Base-by-base conservation (phyloP, 2,113 vertebrate species). In the Cephalopholis sonnerati region DNA sequence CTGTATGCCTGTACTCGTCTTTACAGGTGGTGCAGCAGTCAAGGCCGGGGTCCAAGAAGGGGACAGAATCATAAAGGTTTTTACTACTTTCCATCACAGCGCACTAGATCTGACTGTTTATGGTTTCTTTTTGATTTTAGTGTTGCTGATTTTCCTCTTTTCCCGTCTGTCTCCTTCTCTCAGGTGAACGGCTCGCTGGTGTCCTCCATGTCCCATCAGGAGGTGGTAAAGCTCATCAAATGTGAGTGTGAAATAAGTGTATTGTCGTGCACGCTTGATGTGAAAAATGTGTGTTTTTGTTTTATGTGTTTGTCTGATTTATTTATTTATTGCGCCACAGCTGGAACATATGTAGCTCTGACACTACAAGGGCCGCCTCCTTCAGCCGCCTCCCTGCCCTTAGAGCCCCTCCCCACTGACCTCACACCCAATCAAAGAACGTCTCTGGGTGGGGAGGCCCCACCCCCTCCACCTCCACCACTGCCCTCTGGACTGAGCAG, bases 201-300 rank as follows among this genome's bases (percentile, higher is more conserved):
- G 85, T 96, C 97, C 68, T 97, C 97, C 87, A 97, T 98, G 94
- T 97, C 98, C 5, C 98, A 99, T 82, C 95, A 98, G 77, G 97
- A 99, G 82, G 97, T 99, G 71, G 97, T 99, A 51, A 98, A 98
- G 91, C 96, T 99, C 79, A 99, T 99, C 93, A 98, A 98, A 92
- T 97, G 98, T 99, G 90, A 97, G 97, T 95, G 62, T 68, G 12
- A 24, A 11, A 39, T 4, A 2, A n/a, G 17, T 1, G 15, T 41
- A 32, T 24, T 29, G 8, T 5, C 18, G 2, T 4, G 9, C 25
- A 1, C 24, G 2, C 24, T 44, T 41, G 1, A 15, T 24, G 7
- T 41, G 1, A 7, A 44, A 44, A 44, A 13, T 7, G 7, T 17
- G 5, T 44, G 12, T 65, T 22, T 39, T 18, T 24, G 17, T 11